phyloP scores from a whole-genome alignment of 2,797 vertebrate genomes.

The Pempheris klunzingeri region DNA sequence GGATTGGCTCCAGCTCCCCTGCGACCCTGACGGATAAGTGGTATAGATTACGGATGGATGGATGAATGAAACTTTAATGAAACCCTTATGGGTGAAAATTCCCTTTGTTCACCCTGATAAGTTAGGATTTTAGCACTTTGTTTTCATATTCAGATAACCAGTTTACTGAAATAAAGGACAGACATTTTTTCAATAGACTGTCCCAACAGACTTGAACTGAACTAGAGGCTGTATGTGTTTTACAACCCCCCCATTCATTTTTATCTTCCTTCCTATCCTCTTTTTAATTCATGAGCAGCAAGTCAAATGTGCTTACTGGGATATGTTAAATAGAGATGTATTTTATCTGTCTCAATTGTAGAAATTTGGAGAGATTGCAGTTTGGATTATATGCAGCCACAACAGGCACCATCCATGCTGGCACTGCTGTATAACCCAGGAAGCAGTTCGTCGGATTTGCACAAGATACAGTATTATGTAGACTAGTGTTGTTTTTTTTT shows the following conservation, averaged over 20 bases:
- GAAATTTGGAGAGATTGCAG: background rate
- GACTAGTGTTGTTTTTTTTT: background rate
- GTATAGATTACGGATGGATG: no score
- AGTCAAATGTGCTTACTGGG: background rate
- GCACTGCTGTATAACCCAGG: background rate
- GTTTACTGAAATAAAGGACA: no score
- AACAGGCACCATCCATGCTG: background rate
- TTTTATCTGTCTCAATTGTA: conserved; percentile 17
- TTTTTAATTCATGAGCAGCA: conserved; percentile 24
- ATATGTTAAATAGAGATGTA: background rate
- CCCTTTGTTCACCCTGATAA: no score
- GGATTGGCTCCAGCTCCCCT: no score
- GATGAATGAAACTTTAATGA: no score
- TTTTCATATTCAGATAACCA: no score
- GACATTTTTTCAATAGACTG: no score
- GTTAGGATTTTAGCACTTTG: no score
- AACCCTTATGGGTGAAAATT: no score
- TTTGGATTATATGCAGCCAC: background rate
- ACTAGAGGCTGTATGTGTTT: conserved; percentile 8
- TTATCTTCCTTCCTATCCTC: background rate
- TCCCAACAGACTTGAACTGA: background rate
- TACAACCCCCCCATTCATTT: background rate
- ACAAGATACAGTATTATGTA: background rate
- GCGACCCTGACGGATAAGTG: no score
- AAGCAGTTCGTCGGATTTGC: background rate